Conservation (phyloP, 2,113 vertebrate species). For the Danio rerio region DNA sequence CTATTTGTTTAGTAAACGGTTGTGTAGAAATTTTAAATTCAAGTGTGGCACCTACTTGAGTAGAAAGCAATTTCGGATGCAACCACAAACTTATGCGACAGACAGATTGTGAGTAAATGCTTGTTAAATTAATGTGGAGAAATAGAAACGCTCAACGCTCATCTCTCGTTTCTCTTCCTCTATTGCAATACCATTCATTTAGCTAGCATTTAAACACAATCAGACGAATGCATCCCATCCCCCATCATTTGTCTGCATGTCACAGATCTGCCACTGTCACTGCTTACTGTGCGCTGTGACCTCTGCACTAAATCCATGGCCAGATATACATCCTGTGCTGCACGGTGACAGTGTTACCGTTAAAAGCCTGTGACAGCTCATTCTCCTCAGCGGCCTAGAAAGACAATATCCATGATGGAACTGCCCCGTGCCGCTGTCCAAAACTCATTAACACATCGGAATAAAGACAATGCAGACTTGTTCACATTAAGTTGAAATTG, state of each 20-base stretch:
- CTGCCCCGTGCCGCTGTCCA: constrained; percentile 60
- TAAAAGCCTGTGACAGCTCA: constrained; percentile 74
- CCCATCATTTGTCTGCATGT: not conserved
- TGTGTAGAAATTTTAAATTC: no score
- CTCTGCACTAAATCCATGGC: constrained; percentile 14
- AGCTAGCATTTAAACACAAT: constrained; percentile 17
- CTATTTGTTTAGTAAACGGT: no score
- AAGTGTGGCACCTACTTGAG: no score
- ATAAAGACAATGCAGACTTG: constrained; percentile 73
- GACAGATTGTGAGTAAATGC: no score
- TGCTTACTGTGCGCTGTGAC: constrained; percentile 29
- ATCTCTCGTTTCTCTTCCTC: not conserved
- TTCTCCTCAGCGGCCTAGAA: constrained; percentile 67
- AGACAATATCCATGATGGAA: constrained; percentile 72
- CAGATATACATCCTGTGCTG: constrained; percentile 65
- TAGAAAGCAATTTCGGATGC: no score
- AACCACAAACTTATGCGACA: no score
- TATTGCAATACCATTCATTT: not conserved
- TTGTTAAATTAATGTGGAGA: no score
- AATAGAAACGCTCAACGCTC: no score
- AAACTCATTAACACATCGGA: constrained; percentile 79
- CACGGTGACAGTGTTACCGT: constrained; percentile 64
- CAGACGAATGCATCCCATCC: constrained; percentile 1
- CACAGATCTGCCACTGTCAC: constrained; percentile 9
- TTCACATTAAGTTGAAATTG: constrained; percentile 78